Conservation (phyloP, 1,140 invertebrate genomes). For the Anastrepha ludens region DNA sequence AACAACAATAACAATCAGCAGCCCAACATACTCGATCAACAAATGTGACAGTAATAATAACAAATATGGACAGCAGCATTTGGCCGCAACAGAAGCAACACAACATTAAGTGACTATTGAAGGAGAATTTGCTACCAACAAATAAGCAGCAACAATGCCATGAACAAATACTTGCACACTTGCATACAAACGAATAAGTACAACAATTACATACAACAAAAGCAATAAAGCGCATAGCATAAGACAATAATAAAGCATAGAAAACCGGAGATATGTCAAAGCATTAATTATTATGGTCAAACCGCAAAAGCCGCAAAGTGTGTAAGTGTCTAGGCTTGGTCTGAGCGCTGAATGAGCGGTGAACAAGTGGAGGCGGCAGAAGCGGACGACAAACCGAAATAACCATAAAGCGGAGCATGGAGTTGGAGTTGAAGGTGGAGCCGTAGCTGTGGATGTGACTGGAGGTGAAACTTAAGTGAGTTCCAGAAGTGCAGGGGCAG, state of each 20-base stretch:
- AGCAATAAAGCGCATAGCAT: background rate
- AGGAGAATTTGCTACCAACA: background rate
- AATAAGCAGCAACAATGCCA: background rate
- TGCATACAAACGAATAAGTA: background rate
- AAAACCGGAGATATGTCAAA: conserved; percentile 28
- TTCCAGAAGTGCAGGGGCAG: no score
- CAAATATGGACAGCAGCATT: conserved; percentile 43
- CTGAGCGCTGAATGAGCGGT: background rate
- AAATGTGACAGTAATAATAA: conserved; percentile 52
- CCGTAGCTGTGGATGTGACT: no score
- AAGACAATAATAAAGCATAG: background rate
- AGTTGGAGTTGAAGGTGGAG: background rate
- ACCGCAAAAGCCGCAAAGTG: conserved; percentile 26
- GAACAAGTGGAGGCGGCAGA: background rate
- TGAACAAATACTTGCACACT: background rate
- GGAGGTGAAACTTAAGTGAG: no score
- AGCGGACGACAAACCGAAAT: background rate
- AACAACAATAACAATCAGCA: background rate
- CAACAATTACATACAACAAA: background rate
- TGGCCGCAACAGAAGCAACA: background rate
- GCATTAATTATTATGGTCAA: conserved; percentile 49
- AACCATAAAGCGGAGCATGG: conserved; percentile 1
- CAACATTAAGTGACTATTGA: background rate
- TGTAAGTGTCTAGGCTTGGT: background rate
- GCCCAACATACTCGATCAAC: conserved; percentile 29